These are phyloP conservation scores for Crotalus tigris DNA, from an alignment of 2,113 vertebrate species.

Conservation along the genomic window DNA sequence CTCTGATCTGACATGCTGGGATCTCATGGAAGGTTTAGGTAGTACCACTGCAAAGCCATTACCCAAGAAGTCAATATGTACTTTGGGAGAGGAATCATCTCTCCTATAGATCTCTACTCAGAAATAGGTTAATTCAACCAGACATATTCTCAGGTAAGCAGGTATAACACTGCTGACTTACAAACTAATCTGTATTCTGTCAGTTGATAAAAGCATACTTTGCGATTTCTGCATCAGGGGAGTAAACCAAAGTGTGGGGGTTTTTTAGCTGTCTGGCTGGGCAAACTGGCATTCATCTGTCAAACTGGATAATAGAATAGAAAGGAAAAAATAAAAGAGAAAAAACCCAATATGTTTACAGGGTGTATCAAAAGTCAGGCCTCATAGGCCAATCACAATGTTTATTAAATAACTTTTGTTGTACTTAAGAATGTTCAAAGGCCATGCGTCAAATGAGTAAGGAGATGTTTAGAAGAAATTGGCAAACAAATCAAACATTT, in stretches of 20 bases:
- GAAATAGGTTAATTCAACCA: background rate
- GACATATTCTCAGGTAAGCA: background rate
- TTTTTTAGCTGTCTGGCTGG: background rate
- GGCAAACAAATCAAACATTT: background rate
- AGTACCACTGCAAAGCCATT: background rate
- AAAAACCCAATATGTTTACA: background rate
- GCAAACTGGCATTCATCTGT: background rate
- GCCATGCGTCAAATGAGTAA: background rate
- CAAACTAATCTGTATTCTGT: background rate
- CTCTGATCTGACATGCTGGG: background rate
- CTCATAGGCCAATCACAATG: background rate
- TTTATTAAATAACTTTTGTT: background rate
- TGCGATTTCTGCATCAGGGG: background rate
- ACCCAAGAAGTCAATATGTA: background rate
- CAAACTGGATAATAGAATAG: background rate
- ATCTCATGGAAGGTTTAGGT: background rate
- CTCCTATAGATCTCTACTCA: background rate
- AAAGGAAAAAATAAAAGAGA: background rate
- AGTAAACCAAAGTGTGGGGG: background rate
- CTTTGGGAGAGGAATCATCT: background rate
- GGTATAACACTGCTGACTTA: background rate
- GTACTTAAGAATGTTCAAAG: background rate
- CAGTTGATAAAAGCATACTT: background rate
- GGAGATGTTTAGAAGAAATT: background rate
- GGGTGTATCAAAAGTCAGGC: background rate